Evolutionary conservation across 1,140 invertebrate genomes (phyloP), one percentile per base, ranked within the genome.

Genomic region (Eueides isabella): DNA sequence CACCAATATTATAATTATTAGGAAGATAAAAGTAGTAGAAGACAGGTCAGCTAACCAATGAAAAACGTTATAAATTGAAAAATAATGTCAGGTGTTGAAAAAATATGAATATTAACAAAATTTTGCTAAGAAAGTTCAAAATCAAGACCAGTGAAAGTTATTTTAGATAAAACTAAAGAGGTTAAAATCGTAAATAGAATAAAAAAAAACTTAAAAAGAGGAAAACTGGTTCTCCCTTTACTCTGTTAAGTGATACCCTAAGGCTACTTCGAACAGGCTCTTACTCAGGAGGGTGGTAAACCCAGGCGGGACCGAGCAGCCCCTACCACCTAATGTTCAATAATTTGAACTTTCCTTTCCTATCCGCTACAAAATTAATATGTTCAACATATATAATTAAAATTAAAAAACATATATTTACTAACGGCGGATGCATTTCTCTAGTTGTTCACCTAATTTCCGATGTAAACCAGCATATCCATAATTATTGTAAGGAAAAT

Each of bases 181-280:
- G 5, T 44, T 6, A 19, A n/a, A 44, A 19, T 19, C 5, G 19
- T 44, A 19, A 12, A 38, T 1, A 44, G n/a, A n/a, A 19, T 7
- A 7, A n/a, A 28, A 63, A 70, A 23, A 61, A 19, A 19, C 11
- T 41, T n/a, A 41, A 29, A 31, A 68, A n/a, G 14, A 41, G n/a
- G 31, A 63, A 71, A 63, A 71, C 68, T 71, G 68, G 68, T 35
- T 19, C 61, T 63, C 68, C 68, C 28, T 62, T 62, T 41, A 68
- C 61, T 62, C 68, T 62, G 68, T 68, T 63, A 28, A 31, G 3
- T 16, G 44, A 31, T 12, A 48, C 41, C 41, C 35, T 28, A 61
- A 26, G 23, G 55, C 61, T 19, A 28, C 16, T 71, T 5, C 30
- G 55, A 62, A 63, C 68, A 62, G 48, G 55, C 19, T 41, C 35